Percentiles rank a stretch among this genome's conserved stretches.
Conservation (phyloP, 2,888 invertebrate genomes). For the Euzetes globulus region DNA sequence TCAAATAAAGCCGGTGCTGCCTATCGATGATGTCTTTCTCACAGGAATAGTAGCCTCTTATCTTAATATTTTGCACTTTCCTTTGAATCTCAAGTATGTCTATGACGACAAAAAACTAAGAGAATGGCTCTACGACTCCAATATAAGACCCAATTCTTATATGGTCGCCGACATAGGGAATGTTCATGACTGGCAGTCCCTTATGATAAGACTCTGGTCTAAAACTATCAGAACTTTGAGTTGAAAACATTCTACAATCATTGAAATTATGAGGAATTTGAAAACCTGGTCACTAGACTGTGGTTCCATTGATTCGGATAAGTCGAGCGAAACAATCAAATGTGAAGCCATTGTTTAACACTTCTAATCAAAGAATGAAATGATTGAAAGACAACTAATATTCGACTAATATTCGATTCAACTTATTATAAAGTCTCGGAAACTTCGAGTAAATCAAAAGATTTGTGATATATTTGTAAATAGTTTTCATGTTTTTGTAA, state of each 20-base stretch:
- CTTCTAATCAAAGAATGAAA: too few relatives aligned
- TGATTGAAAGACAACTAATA: too few relatives aligned
- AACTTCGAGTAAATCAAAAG: too few relatives aligned
- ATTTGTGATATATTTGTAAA: too few relatives aligned
- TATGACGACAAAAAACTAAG: slow-evolving; percentile 31
- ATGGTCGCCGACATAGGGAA: slow-evolving; percentile 36
- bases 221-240: slow-evolving; percentile 22
- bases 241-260: neutral
- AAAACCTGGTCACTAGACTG: too few relatives aligned
- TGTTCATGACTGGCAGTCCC: slow-evolving; percentile 24
- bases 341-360: too few relatives aligned
- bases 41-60: slow-evolving; percentile 34
- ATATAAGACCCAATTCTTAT: slow-evolving; percentile 29
- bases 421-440: too few relatives aligned
- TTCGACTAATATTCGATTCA: too few relatives aligned
- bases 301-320: too few relatives aligned
- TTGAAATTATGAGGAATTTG: neutral
- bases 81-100: slow-evolving; percentile 33
- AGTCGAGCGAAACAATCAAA: too few relatives aligned
- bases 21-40: slow-evolving; percentile 36
- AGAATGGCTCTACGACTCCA: slow-evolving; percentile 31
- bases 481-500: too few relatives aligned
- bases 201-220: slow-evolving; percentile 32
- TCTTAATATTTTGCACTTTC: slow-evolving; percentile 11
- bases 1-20: slow-evolving; percentile 22